These are phyloP conservation scores for Euplexia lucipara DNA, from an alignment of 2,888 invertebrate genomes.

Conservation along the genomic window DNA sequence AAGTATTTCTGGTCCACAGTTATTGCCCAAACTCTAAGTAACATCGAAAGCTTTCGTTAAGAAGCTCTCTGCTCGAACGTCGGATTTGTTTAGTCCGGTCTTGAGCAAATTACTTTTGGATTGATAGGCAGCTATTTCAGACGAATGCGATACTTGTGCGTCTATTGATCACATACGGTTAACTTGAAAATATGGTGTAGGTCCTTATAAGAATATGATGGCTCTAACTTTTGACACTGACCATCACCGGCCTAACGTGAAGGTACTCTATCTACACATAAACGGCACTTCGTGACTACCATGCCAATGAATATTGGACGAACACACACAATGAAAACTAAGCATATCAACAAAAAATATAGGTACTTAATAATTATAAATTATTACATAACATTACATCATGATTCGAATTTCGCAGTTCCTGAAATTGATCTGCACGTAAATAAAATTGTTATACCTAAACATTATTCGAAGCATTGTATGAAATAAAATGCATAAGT, in stretches of 20 bases:
- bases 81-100: slow-evolving; percentile 23
- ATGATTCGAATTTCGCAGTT: slow-evolving; percentile 34
- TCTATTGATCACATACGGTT: slow-evolving; percentile 3
- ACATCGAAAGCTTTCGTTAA: neutral
- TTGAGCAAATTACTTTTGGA: slow-evolving; percentile 18
- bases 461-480: slow-evolving; percentile 25
- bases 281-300: slow-evolving; percentile 6
- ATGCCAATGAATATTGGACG: slow-evolving; percentile 2
- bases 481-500: no score
- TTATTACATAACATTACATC: slow-evolving; percentile 30
- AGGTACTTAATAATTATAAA: no score
- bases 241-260: slow-evolving; percentile 15
- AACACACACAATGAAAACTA: slow-evolving; percentile 5
- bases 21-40: neutral
- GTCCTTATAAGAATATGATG: slow-evolving; percentile 8
- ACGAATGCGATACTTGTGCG: no score
- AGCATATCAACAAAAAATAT: slow-evolving; percentile 30
- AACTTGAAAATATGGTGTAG: slow-evolving; percentile 13
- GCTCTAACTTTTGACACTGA: slow-evolving; percentile 21
- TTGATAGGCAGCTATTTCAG: slow-evolving; percentile 24
- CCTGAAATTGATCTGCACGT: slow-evolving; percentile 25
- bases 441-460: no score
- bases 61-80: slow-evolving; percentile 4
- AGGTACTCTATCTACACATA: neutral
- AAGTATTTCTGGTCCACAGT: neutral